Evolutionary conservation across 2,888 invertebrate genomes (phyloP), one percentile per base, ranked within the genome.

Genomic region (Pterostichus madidus): DNA sequence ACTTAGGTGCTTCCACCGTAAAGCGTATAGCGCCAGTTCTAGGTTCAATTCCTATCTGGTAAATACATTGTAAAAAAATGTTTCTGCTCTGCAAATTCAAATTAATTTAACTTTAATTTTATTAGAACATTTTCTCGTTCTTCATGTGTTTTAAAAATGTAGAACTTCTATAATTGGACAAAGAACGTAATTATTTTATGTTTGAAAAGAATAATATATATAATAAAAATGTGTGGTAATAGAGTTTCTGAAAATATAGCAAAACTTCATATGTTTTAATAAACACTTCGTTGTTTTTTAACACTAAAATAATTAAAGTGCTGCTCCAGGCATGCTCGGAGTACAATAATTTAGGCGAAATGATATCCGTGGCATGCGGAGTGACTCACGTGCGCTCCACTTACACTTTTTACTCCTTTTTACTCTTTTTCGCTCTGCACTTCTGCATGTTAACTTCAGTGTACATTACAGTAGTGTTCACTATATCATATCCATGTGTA

Each of bases 391-490:
- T 71, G 68, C 15, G 64, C 44, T 71, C 44, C 44, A 71, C 68
- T 44, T 71, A 71, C 68, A 10, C 13, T 17, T 71, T 39, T 44
- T 71, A 15, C 68, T 71, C 15, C 17, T 71, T 71, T 71, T 71
- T 56, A 39, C 39, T 7, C 39, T 39, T 39, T 39, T 39, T 39
- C 39, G 39, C 35, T 2, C 32, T 64, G 64, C 64, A 64, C 64
- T 64, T 64, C 64, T 64, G 64, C 64, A 64, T 64, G 64, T 64
- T 64, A 64, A 35, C 64, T 64, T 64, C 64, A 64, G 32, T n/a
- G 35, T 32, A n/a, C 64, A 64, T 64, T 64, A 64, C n/a, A 32
- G 59, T 11, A 31, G 24, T 11, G 32, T 59, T 2, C 64, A 13
- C 64, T 32, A 7, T n/a, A 11, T 64, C 64, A 32, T 64, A 35